Evolutionary conservation across 1,140 invertebrate genomes (phyloP), one percentile per base, ranked within the genome.

Genomic region (Lepidostoma basale): DNA sequence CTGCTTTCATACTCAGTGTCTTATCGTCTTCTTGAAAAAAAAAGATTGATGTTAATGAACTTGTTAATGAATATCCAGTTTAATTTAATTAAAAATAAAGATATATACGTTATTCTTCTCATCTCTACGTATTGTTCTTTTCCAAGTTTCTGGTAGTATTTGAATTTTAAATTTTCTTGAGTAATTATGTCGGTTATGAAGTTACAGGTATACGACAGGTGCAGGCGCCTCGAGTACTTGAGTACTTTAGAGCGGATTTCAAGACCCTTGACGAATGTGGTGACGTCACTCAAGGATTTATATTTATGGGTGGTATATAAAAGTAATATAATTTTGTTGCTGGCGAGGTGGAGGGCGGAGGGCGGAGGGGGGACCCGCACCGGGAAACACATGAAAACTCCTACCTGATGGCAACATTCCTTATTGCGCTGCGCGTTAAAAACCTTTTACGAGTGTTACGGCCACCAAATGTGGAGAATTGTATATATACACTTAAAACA

Each of bases 291-390:
- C 63, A 56, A 47, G 42, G 56, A 25, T 67, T 47, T 67, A 60
- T 67, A 67, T 67, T 67, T 67, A 67, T 47, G 26, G 65, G 14
- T 26, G 26, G 65, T 56, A 60, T 60, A 49, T 67, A 67, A 67
- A 67, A 67, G 65, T 63, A 68, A 62, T 56, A 67, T 67, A 67
- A 67, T 67, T 60, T 67, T 60, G 65, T 45, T 42, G 54, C 58
- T 33, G 47, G 39, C 40, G 40, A 68, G 63, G 58, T 68, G 62
- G 36, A 28, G 30, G 47, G 39, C 36, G 54, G 49, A 10, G 22
- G 20, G 2, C 20, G 25, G 47, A 25, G 25, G 30, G 36, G 4
- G 30, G 36, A 4, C 22, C 25, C 5, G 22, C 25, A 22, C 23
- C 44, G 3, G 18, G 10, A 49, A 49, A 26, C 45, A 49, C 8